Conservation (phyloP, 2,888 invertebrate species). For the Cephus rjabovi region DNA sequence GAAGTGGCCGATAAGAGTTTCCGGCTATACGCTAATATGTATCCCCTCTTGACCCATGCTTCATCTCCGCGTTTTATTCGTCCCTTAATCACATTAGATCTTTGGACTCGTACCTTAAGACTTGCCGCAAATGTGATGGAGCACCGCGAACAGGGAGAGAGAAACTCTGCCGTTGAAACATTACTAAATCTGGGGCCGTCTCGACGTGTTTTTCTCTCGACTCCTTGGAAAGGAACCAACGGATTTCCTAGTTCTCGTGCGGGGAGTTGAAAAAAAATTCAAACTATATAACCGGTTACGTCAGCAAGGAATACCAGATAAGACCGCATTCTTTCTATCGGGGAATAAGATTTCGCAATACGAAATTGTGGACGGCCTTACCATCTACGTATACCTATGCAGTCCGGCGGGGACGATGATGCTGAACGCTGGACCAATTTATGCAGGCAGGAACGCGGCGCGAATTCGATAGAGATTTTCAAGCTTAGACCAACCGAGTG, state of each 20-base stretch:
- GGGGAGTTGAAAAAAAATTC: not conserved
- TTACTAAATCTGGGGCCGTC: not conserved
- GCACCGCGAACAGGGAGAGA: not conserved
- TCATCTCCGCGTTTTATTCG: not conserved
- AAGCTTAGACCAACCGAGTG: not conserved
- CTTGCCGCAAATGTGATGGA: not conserved
- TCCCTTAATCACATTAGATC: not conserved
- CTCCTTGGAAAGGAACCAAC: slow-evolving; percentile 3
- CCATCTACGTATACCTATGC: not conserved
- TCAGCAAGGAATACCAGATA: not conserved
- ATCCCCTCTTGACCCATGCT: not conserved
- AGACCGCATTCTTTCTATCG: not conserved
- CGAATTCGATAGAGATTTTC: not conserved
- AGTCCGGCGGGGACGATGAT: not conserved
- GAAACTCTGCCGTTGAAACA: not conserved
- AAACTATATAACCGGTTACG: not conserved
- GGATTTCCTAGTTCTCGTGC: slow-evolving; percentile 3
- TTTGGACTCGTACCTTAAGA: not conserved
- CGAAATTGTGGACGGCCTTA: not conserved
- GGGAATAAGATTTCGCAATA: not conserved
- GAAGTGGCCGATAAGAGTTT: not conserved
- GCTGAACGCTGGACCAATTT: not conserved
- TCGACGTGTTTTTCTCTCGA: slow-evolving; percentile 6
- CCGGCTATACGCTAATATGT: not conserved
- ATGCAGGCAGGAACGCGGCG: not conserved